Evolutionary conservation across 2,797 vertebrate genomes (phyloP), one percentile per base, ranked within the genome.

Genomic region (Fistularia commersonii): DNA sequence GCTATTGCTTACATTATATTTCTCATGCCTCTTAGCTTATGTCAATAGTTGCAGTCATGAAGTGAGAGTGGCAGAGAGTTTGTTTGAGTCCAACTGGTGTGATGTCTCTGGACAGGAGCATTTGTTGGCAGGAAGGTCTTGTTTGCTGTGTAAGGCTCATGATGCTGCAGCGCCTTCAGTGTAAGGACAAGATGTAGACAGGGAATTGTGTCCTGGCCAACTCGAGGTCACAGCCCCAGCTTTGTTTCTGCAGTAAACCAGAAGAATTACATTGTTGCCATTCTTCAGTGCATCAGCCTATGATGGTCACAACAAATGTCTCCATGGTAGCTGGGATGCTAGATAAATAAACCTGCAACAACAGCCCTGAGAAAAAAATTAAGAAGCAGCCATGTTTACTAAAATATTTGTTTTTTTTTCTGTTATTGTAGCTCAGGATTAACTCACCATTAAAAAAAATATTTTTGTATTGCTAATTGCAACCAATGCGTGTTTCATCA

Each of bases 51-150:
- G 53, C 42, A 43, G 48, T 55, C 54, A 61, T 45, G 39, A 48
- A 50, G 64, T 48, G 44, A 65, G 51, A 59, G n/a, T n/a, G n/a
- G n/a, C n/a, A n/a, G n/a, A n/a, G n/a, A n/a, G n/a, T 56, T 73
- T 56, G 69, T 72, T 34, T 0, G 40, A 59, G 64, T 74, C 45
- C 64, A 71, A 66, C 56, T 56, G 59, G 55, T 82, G 46, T 56
- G 58, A 64, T 53, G 61, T 71, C 52, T 79, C 13, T 32, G 49
- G 36, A 54, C 35, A 13, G 44, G 48, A 51, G 47, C 45, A 9
- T 46, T 46, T 69, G 53, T 64, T 60, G 51, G 59, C 66, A 62
- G 52, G 36, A 49, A 51, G 23, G 32, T 35, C 65, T 59, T 60
- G 54, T 74, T 57, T 65, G 54, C 57, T 57, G 57, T 74, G 5